A percentile compares a stretch with the other conserved stretches of the same genome.
Evolutionary conservation across 2,888 invertebrate species (phyloP).

Genomic region (Nectonema munidae): DNA sequence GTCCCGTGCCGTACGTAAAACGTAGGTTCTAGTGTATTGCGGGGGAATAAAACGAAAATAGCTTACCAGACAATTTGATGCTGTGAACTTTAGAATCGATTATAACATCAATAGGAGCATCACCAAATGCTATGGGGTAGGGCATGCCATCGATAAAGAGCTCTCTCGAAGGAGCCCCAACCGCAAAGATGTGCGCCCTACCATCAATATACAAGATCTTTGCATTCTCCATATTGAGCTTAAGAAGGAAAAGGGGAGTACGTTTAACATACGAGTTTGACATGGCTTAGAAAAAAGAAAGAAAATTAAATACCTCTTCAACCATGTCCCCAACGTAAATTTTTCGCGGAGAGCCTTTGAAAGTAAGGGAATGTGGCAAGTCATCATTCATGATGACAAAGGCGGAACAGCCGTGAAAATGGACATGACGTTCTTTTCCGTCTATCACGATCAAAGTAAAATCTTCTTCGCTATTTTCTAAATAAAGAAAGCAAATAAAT

Average conservation of each 20-base stretch:
- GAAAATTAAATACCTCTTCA: not conserved
- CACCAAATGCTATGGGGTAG: constrained; percentile 69
- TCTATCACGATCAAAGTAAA: constrained; percentile 44
- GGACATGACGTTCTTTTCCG: constrained; percentile 40
- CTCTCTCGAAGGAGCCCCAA: constrained; percentile 66
- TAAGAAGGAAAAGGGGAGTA: not conserved
- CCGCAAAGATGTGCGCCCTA: constrained; percentile 33
- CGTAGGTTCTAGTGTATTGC: too few relatives aligned
- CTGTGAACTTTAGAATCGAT: constrained; percentile 41
- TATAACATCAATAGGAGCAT: constrained; percentile 43
- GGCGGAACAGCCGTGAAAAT: constrained; percentile 51
- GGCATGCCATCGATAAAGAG: constrained; percentile 53
- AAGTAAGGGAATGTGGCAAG: constrained; percentile 6
- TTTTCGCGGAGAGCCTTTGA: not conserved
- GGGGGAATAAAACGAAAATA: constrained; percentile 14
- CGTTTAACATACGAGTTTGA: not conserved
- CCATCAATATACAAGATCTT: constrained; percentile 23
- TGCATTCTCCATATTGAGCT: constrained; percentile 16
- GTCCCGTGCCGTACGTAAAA: too few relatives aligned
- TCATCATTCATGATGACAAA: constrained; percentile 38
- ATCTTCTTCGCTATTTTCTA: too few relatives aligned
- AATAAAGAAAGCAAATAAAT: too few relatives aligned
- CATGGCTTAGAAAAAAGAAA: not conserved
- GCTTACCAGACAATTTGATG: constrained; percentile 31
- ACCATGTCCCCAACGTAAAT: not conserved